A percentile compares a stretch with the other conserved stretches of the same genome.
These are phyloP conservation scores for Caradrina clavipalpis DNA, from an alignment of 2,888 invertebrate genomes.

Conservation along the genomic window DNA sequence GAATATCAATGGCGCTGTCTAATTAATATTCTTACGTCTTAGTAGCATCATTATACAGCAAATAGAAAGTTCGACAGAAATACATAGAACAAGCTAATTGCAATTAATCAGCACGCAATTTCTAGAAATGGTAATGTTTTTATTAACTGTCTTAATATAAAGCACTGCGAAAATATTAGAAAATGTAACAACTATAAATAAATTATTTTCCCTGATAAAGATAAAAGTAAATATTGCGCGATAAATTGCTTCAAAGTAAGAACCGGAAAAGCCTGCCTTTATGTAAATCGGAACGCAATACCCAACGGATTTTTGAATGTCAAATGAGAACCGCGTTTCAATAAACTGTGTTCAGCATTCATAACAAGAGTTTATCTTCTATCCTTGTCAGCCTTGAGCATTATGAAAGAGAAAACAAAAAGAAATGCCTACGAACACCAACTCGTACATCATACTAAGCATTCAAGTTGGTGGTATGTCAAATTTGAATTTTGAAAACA, in stretches of 20 bases:
- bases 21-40: conserved; percentile 69
- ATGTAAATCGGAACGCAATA: conserved; percentile 36
- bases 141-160: background rate
- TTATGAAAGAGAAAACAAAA: conserved; percentile 10
- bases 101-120: conserved; percentile 48
- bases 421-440: background rate
- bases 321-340: conserved; percentile 21
- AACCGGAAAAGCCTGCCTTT: background rate
- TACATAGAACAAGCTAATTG: conserved; percentile 47
- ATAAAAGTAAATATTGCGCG: background rate
- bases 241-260: background rate
- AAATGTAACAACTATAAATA: background rate
- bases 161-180: background rate
- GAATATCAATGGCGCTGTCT: conserved; percentile 65
- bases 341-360: background rate
- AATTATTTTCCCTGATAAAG: too few species aligned
- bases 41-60: conserved; percentile 59
- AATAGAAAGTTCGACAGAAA: conserved; percentile 67
- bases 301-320: conserved; percentile 42
- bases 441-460: background rate
- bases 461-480: conserved; percentile 9
- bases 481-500: conserved; percentile 61
- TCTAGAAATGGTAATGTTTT: conserved; percentile 20
- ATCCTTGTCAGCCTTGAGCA: background rate
- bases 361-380: background rate